Evolutionary conservation across 2,888 invertebrate genomes (phyloP), one percentile per base, ranked within the genome.

Genomic region (Corbicula japonica): DNA sequence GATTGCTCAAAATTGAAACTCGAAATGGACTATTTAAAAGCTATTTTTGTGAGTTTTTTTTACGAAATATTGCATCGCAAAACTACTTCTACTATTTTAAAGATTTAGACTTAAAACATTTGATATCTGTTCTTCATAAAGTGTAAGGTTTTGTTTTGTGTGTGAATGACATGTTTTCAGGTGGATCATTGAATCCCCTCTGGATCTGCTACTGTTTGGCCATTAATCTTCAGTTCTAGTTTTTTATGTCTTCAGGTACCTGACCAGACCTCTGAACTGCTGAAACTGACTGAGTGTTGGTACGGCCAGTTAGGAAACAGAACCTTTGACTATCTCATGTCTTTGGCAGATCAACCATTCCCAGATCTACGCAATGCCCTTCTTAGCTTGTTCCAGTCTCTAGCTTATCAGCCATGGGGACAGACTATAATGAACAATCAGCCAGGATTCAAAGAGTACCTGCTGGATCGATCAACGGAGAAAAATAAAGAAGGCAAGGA

Each of bases 391-490:
- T 92, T 98, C 54, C 95, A 95, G 84, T 95, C 96, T 0, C 91
- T 97, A 21, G 95, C 96, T 26, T 94, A 94, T 75, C 96, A 96
- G 90, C 94, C 94, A 1, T 98, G 98, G 98, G 98, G 97, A 26
- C 96, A 97, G 91, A 95, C 95, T 84, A 94, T 95, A 66, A 95
- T 97, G 41, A 95, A 95, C 83, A 94, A 95, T 83, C 95, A 95
- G 74, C 96, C 97, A 86, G 97, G 96, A 66, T 95, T 97, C 62
- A 91, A 96, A 18, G 97, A 98, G 93, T 97, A 96, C 92, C 94
- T 98, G 8, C 92, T 98, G 41, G 96, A 98, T 91, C 95, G 98
- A 48, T 94, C 95, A 65, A 94, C 95, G 0, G 96, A 97, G 89
- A 94, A 95, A 5, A 95, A 95, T 56, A 97, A 97, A 90, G 95